phyloP scores from a whole-genome alignment of 2,113 vertebrate genomes.

The Corvus moneduloides region DNA sequence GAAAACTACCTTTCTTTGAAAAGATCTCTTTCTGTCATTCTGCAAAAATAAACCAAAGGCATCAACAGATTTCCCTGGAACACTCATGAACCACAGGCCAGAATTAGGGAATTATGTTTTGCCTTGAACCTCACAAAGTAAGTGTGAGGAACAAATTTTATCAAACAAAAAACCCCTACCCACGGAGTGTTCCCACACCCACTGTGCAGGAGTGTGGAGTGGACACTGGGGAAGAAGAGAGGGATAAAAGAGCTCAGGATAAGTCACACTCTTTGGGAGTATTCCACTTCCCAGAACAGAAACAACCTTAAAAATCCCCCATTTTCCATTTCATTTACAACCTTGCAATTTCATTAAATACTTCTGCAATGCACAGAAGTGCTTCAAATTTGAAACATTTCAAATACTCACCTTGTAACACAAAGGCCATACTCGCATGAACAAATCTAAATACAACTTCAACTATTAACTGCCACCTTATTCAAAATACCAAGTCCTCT shows the following conservation, averaged over 20 bases:
- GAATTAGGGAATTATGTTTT: background rate
- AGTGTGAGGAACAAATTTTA: background rate
- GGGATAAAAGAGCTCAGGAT: background rate
- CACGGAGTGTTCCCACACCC: background rate
- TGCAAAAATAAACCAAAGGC: background rate
- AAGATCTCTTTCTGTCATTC: background rate
- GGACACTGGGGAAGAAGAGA: background rate
- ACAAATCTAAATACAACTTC: background rate
- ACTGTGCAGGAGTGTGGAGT: background rate
- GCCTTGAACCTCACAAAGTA: background rate
- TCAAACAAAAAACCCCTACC: background rate
- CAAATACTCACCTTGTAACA: background rate
- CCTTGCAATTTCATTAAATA: background rate
- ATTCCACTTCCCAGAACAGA: background rate
- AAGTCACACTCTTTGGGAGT: background rate
- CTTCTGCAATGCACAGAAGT: background rate
- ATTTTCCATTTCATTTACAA: background rate
- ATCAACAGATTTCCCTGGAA: background rate
- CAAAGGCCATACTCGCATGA: background rate
- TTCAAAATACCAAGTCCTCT: background rate
- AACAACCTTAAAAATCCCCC: background rate
- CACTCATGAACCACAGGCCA: rapidly evolving
- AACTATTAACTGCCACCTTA: background rate
- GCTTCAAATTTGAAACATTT: background rate
- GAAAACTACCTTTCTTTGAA: background rate